Evolutionary conservation across 2,113 vertebrate species (phyloP).

Genomic region (Lamprologus sp.): DNA sequence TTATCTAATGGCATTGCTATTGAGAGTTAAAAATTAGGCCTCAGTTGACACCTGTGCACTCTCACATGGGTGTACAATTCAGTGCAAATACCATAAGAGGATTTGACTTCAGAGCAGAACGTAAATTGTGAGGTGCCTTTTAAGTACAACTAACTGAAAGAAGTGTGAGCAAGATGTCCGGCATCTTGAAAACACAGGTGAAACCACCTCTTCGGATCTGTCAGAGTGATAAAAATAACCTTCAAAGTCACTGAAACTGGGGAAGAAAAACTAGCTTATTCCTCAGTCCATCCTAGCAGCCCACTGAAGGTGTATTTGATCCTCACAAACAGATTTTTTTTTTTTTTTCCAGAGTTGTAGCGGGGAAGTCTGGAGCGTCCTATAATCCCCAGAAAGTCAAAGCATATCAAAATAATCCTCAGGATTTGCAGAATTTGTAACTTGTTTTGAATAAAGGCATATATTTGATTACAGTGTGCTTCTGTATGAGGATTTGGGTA

Average conservation of each 20-base stretch:
- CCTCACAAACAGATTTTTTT: neutral
- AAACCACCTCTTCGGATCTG: neutral
- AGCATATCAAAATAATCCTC: neutral
- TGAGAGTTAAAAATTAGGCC: neutral
- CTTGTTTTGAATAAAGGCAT: neutral
- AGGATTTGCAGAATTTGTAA: neutral
- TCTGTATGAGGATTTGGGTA: neutral
- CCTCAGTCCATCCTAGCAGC: neutral
- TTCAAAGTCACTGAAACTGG: neutral
- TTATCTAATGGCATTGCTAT: neutral
- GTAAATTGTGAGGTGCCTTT: neutral
- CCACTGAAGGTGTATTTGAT: neutral
- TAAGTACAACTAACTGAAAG: neutral
- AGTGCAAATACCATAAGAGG: neutral
- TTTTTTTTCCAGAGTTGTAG: neutral
- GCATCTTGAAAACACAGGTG: neutral
- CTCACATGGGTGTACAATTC: neutral
- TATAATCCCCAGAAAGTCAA: neutral
- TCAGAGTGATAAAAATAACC: neutral
- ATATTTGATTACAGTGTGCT: neutral
- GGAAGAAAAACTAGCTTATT: neutral
- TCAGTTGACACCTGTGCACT: neutral
- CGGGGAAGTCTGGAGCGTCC: fast-evolving
- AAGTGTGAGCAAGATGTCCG: neutral
- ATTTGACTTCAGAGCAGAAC: neutral